Base-by-base conservation (phyloP, 2,113 vertebrate genomes). In the Catharus fuscescens region DNA sequence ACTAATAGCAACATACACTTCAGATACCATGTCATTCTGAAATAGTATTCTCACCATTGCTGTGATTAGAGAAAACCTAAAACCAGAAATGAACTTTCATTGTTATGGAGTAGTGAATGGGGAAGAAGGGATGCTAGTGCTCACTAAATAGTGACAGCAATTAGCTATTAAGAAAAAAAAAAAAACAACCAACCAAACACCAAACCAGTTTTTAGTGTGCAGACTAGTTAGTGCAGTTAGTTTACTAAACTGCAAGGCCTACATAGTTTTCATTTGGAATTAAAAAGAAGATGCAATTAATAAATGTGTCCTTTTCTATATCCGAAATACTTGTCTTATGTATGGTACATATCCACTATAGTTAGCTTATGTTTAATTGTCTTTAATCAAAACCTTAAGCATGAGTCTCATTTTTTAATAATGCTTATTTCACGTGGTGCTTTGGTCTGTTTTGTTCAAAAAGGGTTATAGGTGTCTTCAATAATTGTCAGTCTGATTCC, bases 1-100 rank as follows among this genome's bases (percentile, higher is more conserved):
- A 57, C 24, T 95, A 73, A 92, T 60, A 87, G 70, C 56, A 92
- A 18, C 50, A 94, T 93, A 90, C 71, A 52, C 40, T 78, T 94
- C 52, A 87, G 67, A 57, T 77, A 45, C 12, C 13, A 2, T 54
- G 48, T 44, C 28, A 52, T 57, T 90, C 71, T 93, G 62, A 83
- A 70, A 44, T 25, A n/a, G 10, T 53, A 36, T 32, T 45, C 21
- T 80, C 0, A 0, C 59, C 47, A 25, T 65, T 38, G 36, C 44
- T 52, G 26, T 9, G 2, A 36, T 84, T 38, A 90, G 29, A 34
- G n/a, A 89, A 85, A 69, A 40, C 28, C 19, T 71, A 16, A 44
- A 86, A 54, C 0, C 38, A 80, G 48, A 74, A 74, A 29, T 48
- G 24, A 88, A 12, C 32, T 91, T 78, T 71, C 42, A 12, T 61